Base-by-base conservation (phyloP, 2,888 invertebrate genomes). In the Zelleria hepariella region DNA sequence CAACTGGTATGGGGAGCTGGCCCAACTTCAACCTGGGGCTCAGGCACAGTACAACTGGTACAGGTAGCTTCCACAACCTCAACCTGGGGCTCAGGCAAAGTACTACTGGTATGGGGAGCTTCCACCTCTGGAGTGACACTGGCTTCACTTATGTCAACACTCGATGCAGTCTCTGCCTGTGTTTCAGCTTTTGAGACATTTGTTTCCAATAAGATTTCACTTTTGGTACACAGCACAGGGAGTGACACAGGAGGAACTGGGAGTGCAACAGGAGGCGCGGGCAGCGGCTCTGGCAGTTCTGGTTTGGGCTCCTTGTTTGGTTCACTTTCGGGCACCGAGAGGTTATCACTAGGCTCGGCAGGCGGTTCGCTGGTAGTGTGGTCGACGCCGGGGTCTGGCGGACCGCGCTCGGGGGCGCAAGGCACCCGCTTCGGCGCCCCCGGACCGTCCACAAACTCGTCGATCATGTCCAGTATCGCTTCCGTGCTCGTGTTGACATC, bases 401-500 rank as follows among this genome's bases (percentile, higher is more conserved):
- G 55, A 5, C 53, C 23, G 27, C 55, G 55, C 7, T 53, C 25
- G 48, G 57, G 57, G 24, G 18, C 47, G 21, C 47, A 23, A 5
- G 57, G 47, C 42, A 23, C 47, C 18, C 48, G 23, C 7, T 24
- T 20, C 24, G 57, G 57, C 15, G 47, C 57, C n/a, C 48, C 82
- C 58, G 87, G 88, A 21, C 86, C 88, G 61, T 88, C 89, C 47
- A 89, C 85, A 63, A 89, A 82, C 71, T 89, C 88, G 68, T 89
- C 89, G 64, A 89, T 89, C 89, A 89, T 88, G 66, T 88, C 86
- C 68, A 89, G 75, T 67, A 89, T 86, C 68, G 87, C 88, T 68
- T 89, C 89, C 48, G 89, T 89, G 74, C 87, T 89, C 60, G 86
- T 82, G 77, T 85, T 84, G 78, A 80, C 80, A 69, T 84, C 82